Base-by-base conservation (phyloP, 2,888 invertebrate genomes). In the Meghimatium bilineatum region DNA sequence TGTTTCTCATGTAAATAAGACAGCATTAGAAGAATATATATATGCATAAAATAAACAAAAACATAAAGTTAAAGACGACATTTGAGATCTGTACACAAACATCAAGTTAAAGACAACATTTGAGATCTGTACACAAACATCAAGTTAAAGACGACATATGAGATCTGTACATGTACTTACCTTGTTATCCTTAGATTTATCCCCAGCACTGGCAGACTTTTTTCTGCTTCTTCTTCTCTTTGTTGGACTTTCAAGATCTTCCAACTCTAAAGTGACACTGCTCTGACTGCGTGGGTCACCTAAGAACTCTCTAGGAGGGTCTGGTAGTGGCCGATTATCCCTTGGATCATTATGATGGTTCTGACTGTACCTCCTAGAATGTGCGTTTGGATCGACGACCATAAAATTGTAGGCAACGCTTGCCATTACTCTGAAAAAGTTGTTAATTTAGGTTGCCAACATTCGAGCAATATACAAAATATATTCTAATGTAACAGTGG, bases 401-500 rank as follows among this genome's bases (percentile, higher is more conserved):
- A 89, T 89, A 71, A 88, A 89, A 79, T 88, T 89, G 78, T 89
- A 89, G 60, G 89, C 89, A 67, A 89, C 88, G 77, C 87, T 88
- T n/a, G 89, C 87, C 89, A 89, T 89, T 23, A 80, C 79, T 32
- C 12, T 3, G 20, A 10, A 29, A n/a, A 1, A 23, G 6, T 63
- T 20, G 26, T n/a, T 5, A 63, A 63, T 63, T n/a, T 66, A 17
- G 5, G 17, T 12, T 1, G 5, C 23, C 3, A 66, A 32, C 32
- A 66, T 32, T 66, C 32, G 29, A 8, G 17, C 12, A 66, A 17
- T 32, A 66, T 32, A 12, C 29, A 8, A 66, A 32, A 10, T 66
- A 66, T 5, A 32, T 32, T 12, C 32, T 29, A 1, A 17, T 20
- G 29, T 32, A 32, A 17, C 17, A 66, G 14, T 66, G 32, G 17